Evolutionary conservation across 2,888 invertebrate genomes (phyloP).

Genomic region (Hesperia comma): DNA sequence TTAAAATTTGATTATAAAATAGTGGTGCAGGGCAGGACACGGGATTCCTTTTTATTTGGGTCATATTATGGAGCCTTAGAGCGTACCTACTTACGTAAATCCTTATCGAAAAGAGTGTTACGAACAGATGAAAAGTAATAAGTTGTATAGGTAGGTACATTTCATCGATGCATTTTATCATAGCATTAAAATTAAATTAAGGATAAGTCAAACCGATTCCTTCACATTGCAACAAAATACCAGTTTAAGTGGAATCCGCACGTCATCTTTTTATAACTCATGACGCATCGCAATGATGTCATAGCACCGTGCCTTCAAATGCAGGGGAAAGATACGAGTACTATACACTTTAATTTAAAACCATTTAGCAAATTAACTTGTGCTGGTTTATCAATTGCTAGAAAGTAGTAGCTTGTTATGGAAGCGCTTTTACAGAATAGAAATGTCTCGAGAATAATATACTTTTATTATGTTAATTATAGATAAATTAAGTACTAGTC

Average conservation of each 20-base stretch:
- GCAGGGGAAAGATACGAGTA: constrained; percentile 30
- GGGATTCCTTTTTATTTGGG: no score
- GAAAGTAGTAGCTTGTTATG: constrained; percentile 16
- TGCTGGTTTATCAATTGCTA: constrained; percentile 22
- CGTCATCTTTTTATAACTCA: constrained; percentile 46
- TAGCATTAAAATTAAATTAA: constrained; percentile 1
- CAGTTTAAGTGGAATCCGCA: constrained; percentile 42
- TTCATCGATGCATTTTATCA: no score
- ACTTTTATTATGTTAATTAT: no score
- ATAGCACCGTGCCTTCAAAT: constrained; percentile 29
- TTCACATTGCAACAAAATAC: constrained; percentile 34
- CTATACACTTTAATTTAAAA: constrained; percentile 35
- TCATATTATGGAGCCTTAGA: no score
- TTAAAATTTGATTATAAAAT: no score
- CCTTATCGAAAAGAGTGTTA: no score
- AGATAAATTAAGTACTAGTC: no score
- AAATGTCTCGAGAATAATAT: background rate
- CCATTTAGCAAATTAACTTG: constrained; percentile 34
- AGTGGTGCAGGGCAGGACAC: no score
- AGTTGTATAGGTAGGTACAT: no score
- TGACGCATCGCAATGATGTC: constrained; percentile 49
- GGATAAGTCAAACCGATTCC: background rate
- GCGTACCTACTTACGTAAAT: no score
- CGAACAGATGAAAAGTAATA: no score
- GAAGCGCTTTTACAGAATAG: background rate